Evolutionary conservation across 2,888 invertebrate species (phyloP), one percentile per base, ranked within the genome.

Genomic region (Melanchra persicariae): DNA sequence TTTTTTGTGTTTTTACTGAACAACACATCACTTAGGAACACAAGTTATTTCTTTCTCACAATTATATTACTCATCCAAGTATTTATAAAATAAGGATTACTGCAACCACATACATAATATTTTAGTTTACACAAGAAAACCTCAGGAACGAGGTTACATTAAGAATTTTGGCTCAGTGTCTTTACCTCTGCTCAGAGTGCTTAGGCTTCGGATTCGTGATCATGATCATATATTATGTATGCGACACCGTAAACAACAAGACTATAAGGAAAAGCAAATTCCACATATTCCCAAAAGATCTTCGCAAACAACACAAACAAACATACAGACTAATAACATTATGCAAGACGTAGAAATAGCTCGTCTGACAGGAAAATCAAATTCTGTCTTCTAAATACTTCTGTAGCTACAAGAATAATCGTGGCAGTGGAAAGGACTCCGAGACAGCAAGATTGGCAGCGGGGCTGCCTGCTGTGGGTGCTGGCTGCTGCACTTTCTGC

Each of bases 261-360:
- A 22, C 43, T 37, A 74, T 60, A 74, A 79, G 62, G 74, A 79
- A 68, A 76, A 61, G 17, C 19, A n/a, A 47, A 26, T 43, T 49
- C 26, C 43, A 22, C 37, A 74, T 79, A 57, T 73, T 43, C 61
- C 34, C 40, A 8, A 49, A 45, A 58, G 24, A 40, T 71, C 8
- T 17, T 52, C 17, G 34, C 22, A 40, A 40, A 40, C 15, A 22
- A 37, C 22, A 26, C 51, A 61, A 51, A 77, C 24, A 76, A 71
- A 30, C 24, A 68, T 52, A 63, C 34, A 63, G 22, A 34, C 47
- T 63, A 52, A 63, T 62, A 52, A 57, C 15, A 63, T 77, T 70
- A 77, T 77, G 26, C 51, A 61, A 45, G 76, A 34, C 30, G 12
- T 34, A 55, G 40, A 34, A 3, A 34, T 24, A 57, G 24, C 22